A percentile compares a stretch with the other conserved stretches of the same genome.
Conservation (phyloP, 2,113 vertebrate species). For the Prinia subflava region DNA sequence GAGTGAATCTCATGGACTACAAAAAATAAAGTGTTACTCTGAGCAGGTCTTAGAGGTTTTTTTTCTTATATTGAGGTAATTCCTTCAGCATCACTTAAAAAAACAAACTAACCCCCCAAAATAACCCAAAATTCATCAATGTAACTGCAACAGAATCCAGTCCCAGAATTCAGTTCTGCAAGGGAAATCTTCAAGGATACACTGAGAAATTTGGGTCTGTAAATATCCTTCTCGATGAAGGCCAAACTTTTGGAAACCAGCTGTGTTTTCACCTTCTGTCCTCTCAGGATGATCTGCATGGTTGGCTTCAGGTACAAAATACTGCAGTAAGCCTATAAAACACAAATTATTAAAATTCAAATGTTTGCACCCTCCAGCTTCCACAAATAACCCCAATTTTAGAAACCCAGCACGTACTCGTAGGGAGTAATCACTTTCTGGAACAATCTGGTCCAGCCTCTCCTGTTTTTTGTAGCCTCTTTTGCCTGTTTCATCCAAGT, state of each 20-base stretch:
- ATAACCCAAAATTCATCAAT: not conserved
- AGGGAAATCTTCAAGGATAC: slow-evolving; percentile 80
- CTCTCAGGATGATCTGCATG: slow-evolving; percentile 91
- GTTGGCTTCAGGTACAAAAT: slow-evolving; percentile 95
- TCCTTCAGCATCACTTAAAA: not conserved
- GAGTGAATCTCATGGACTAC: not conserved
- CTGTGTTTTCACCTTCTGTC: slow-evolving; percentile 91
- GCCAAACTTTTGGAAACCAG: slow-evolving; percentile 93
- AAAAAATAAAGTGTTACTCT: not conserved
- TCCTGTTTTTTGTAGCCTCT: slow-evolving; percentile 77
- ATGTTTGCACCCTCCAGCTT: not conserved
- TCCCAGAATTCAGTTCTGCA: not conserved
- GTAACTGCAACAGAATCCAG: not conserved
- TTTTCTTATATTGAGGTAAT: not conserved
- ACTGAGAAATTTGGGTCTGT: slow-evolving; percentile 82
- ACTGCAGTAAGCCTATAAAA: slow-evolving; percentile 89
- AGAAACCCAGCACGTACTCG: slow-evolving; percentile 60
- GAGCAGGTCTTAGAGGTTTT: not conserved
- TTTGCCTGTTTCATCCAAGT: slow-evolving; percentile 74
- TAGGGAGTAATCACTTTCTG: slow-evolving; percentile 84
- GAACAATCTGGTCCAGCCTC: slow-evolving; percentile 73
- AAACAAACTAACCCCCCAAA: not conserved
- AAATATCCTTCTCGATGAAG: slow-evolving; percentile 79
- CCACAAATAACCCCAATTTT: not conserved
- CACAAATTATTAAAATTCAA: not conserved